Conservation (phyloP, 2,113 vertebrate species). For the Paramormyrops kingsleyae region DNA sequence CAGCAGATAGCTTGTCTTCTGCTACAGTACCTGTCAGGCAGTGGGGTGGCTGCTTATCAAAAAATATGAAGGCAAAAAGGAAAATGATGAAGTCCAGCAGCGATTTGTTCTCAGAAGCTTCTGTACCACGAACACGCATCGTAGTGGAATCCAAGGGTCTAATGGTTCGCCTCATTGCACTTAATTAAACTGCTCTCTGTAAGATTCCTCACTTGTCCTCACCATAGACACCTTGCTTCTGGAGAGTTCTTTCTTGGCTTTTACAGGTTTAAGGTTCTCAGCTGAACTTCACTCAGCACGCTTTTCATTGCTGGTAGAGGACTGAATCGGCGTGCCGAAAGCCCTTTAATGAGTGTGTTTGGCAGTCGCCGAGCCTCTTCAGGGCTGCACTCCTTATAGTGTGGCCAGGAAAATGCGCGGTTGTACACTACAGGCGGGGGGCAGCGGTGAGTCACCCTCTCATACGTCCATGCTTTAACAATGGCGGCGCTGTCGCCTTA, state of each 20-base stretch:
- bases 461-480: neutral
- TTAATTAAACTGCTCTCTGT: neutral
- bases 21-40: neutral
- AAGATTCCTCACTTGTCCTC: neutral
- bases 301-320: neutral
- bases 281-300: neutral
- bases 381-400: neutral
- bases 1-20: neutral
- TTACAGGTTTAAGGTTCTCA: neutral
- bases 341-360: slow-evolving; percentile 16
- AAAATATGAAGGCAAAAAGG: neutral
- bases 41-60: neutral
- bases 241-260: neutral
- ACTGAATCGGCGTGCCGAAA: neutral
- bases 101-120: neutral
- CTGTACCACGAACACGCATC: neutral
- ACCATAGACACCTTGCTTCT: neutral
- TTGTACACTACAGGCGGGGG: neutral
- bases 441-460: neutral
- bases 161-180: neutral
- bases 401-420: slow-evolving; percentile 24
- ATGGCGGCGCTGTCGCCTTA: neutral
- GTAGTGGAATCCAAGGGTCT: neutral
- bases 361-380: slow-evolving; percentile 19
- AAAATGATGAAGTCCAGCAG: neutral